A percentile compares a stretch with the other conserved stretches of the same genome.
Conservation (phyloP, 2,113 vertebrate genomes). For the Thunnus maccoyii region DNA sequence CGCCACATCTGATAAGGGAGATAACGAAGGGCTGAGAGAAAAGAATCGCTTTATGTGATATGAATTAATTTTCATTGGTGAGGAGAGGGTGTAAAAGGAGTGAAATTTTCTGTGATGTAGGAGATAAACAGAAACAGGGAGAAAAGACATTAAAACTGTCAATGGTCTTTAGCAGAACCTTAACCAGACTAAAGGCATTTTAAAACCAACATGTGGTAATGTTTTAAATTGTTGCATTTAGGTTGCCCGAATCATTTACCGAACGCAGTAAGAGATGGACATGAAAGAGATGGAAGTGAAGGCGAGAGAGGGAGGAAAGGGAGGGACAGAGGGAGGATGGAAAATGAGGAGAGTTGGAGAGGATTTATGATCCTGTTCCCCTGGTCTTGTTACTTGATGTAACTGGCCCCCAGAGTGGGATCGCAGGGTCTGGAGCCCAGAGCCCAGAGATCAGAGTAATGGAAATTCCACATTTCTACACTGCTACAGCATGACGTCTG, state of each 20-base stretch:
- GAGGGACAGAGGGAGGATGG: constrained; percentile 53
- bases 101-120: constrained; percentile 48
- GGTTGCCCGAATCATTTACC: constrained; percentile 56
- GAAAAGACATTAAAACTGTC: constrained; percentile 39
- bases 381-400: constrained; percentile 81
- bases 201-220: constrained; percentile 50
- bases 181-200: constrained; percentile 29
- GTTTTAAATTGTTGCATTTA: constrained; percentile 54
- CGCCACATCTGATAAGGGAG: constrained; percentile 69
- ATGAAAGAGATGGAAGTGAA: constrained; percentile 44
- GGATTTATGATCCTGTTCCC: constrained; percentile 83
- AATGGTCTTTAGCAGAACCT: constrained; percentile 41
- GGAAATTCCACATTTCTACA: constrained; percentile 81
- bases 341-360: constrained; percentile 69
- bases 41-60: constrained; percentile 63
- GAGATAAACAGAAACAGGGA: constrained; percentile 53
- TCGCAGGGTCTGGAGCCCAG: constrained; percentile 70
- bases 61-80: constrained; percentile 71
- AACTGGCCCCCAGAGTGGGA: constrained; percentile 84
- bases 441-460: constrained; percentile 76
- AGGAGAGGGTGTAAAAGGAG: constrained; percentile 44
- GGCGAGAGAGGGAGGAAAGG: constrained; percentile 37
- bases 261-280: constrained; percentile 5
- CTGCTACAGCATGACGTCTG: constrained; percentile 60
- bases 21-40: constrained; percentile 59